A percentile compares a stretch with the other conserved stretches of the same genome.
These are phyloP conservation scores for Trichogramma dendrolimi DNA, from an alignment of 2,888 invertebrate genomes.

Conservation along the genomic window DNA sequence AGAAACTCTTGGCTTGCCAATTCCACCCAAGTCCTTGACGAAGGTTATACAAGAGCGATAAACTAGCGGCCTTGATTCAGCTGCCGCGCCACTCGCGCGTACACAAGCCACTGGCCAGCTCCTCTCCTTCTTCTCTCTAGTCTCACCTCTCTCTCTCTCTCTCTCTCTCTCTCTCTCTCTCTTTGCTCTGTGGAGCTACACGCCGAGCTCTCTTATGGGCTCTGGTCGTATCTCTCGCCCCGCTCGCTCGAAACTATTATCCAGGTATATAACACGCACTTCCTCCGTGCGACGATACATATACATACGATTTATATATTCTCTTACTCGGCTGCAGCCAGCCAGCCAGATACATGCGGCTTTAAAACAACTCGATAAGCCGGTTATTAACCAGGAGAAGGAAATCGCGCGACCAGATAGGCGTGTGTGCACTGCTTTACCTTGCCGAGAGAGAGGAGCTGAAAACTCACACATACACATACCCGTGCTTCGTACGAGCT, in stretches of 20 bases:
- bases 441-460: background rate
- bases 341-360: conserved; percentile 12
- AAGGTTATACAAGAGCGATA: conserved; percentile 32
- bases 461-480: background rate
- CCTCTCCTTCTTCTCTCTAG: conserved; percentile 1
- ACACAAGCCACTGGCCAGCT: conserved; percentile 3
- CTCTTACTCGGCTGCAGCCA: background rate
- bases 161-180: conserved; percentile 15
- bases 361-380: conserved; percentile 29
- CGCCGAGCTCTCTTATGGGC: too few relatives aligned
- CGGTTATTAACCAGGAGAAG: conserved; percentile 32
- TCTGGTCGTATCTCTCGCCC: conserved; percentile 8
- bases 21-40: conserved; percentile 28
- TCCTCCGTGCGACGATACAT: conserved; percentile 19
- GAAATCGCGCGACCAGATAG: conserved; percentile 19
- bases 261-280: conserved; percentile 24
- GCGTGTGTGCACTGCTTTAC: background rate
- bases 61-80: conserved; percentile 22
- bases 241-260: conserved; percentile 21
- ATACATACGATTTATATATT: background rate
- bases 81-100: conserved; percentile 2
- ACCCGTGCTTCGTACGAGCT: background rate
- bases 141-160: conserved; percentile 6
- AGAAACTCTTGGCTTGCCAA: too few relatives aligned
- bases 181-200: background rate